Evolutionary conservation across 2,888 invertebrate genomes (phyloP).

Genomic region (Pheosia tremula): DNA sequence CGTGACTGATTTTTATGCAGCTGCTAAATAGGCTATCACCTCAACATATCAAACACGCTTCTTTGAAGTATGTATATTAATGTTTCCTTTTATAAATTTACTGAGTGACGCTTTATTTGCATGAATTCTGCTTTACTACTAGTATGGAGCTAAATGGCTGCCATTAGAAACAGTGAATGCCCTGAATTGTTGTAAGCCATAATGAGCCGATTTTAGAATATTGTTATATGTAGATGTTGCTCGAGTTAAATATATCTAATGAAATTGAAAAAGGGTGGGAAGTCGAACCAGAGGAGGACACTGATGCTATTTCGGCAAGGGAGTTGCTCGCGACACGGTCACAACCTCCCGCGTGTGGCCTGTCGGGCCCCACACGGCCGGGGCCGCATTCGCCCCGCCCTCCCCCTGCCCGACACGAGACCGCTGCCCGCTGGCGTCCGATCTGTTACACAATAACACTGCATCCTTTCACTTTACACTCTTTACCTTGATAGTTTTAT

Average conservation of each 20-base stretch:
- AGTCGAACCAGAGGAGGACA: constrained; percentile 57
- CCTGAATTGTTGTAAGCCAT: constrained; percentile 1
- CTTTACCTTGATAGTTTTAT: constrained; percentile 78
- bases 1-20: constrained; percentile 77
- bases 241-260: constrained; percentile 4
- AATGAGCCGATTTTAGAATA: neutral
- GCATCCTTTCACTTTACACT: constrained; percentile 62
- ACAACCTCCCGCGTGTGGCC: constrained; percentile 85
- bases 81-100: constrained; percentile 19
- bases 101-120: constrained; percentile 4
- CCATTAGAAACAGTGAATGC: constrained; percentile 16
- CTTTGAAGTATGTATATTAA: constrained; percentile 34
- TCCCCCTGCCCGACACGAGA: constrained; percentile 82
- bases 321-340: constrained; percentile 84
- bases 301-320: constrained; percentile 78
- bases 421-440: constrained; percentile 81
- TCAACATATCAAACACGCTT: constrained; percentile 37
- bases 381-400: constrained; percentile 83
- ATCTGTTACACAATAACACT: constrained; percentile 80
- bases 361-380: constrained; percentile 85
- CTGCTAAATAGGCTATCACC: constrained; percentile 51
- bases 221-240: neutral
- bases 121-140: constrained; percentile 18
- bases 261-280: constrained; percentile 45
- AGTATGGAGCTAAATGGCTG: constrained; percentile 29